These are phyloP conservation scores for Lycocerus yunnanus DNA, from an alignment of 2,888 invertebrate genomes.

Conservation along the genomic window DNA sequence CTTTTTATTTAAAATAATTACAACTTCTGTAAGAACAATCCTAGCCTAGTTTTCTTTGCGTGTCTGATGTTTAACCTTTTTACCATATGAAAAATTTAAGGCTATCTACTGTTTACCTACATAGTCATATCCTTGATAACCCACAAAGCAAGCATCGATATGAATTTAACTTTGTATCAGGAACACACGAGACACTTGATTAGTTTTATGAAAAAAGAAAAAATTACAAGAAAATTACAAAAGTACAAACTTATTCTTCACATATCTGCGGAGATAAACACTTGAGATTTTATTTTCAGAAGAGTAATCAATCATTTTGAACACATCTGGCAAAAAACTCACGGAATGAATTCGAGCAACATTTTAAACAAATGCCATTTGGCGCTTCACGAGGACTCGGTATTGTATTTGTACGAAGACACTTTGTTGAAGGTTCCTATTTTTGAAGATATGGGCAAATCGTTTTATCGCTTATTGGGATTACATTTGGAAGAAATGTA, in stretches of 20 bases:
- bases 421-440: constrained; percentile 35
- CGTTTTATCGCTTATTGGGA: constrained; percentile 35
- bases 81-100: constrained; percentile 25
- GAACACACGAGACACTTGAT: constrained; percentile 38
- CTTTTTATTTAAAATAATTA: too few relatives aligned
- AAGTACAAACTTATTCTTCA: constrained; percentile 19
- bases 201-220: constrained; percentile 34
- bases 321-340: constrained; percentile 39
- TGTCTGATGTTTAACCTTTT: too few relatives aligned
- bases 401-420: constrained; percentile 35
- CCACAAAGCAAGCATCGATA: constrained; percentile 34
- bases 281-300: constrained; percentile 19
- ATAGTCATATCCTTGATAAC: constrained; percentile 38
- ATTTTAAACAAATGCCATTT: constrained; percentile 36
- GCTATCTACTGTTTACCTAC: constrained; percentile 40
- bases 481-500: constrained; percentile 34
- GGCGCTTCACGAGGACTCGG: constrained; percentile 35
- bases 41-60: too few relatives aligned
- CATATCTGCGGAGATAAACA: not conserved
- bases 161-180: constrained; percentile 38
- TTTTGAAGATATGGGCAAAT: constrained; percentile 30
- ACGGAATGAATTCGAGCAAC: constrained; percentile 33
- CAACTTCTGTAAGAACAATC: too few relatives aligned
- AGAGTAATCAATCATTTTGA: constrained; percentile 39
- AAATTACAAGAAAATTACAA: constrained; percentile 32